Percentiles rank a stretch among this genome's conserved stretches.
Evolutionary conservation across 2,113 vertebrate genomes (phyloP).

Genomic region (Progne subis): DNA sequence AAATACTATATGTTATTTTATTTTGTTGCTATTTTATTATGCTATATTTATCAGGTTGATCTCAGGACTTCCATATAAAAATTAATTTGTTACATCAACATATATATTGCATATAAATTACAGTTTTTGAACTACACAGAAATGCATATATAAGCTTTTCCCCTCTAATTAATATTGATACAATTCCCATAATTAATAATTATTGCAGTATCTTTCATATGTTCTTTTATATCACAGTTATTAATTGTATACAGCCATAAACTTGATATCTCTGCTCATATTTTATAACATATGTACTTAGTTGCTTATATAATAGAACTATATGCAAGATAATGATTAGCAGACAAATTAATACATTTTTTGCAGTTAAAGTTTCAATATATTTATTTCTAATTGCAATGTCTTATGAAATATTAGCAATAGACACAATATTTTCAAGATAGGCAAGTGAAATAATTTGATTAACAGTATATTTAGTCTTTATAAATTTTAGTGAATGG

Average conservation of each 20-base stretch:
- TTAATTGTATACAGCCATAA: not conserved
- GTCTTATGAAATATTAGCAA: not conserved
- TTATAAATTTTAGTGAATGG: not conserved
- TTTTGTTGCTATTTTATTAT: not conserved
- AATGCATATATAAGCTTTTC: not conserved
- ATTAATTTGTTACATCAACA: not conserved
- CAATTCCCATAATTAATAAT: not conserved
- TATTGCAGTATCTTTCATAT: not conserved
- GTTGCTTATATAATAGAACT: not conserved
- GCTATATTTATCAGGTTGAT: not conserved
- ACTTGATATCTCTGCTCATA: not conserved
- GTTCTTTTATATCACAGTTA: not conserved
- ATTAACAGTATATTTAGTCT: not conserved
- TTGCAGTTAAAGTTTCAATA: not conserved
- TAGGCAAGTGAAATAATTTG: not conserved
- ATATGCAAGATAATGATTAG: not conserved
- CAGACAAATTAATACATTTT: not conserved
- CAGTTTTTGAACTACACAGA: not conserved
- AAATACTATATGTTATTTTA: not conserved
- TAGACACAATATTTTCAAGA: not conserved
- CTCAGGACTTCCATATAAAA: not conserved
- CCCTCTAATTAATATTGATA: not conserved
- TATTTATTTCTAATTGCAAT: not conserved
- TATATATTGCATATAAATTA: not conserved
- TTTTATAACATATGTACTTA: not conserved